A percentile compares a stretch with the other conserved stretches of the same genome.
Evolutionary conservation across 2,113 vertebrate species (phyloP).

Genomic region (Dicerorhinus sumatrensis): DNA sequence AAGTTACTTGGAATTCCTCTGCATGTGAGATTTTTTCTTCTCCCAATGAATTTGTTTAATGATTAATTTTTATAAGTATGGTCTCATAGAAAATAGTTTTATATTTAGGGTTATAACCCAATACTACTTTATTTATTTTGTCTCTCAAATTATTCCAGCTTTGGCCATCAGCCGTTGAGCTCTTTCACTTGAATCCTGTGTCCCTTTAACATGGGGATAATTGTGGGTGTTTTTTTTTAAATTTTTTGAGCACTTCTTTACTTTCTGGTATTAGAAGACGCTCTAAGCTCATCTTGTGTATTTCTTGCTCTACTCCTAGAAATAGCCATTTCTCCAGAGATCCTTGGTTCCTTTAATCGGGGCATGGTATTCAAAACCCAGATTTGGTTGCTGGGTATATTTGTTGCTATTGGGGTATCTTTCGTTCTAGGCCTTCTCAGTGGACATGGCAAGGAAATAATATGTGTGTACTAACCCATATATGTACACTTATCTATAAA

Average conservation of each 20-base stretch:
- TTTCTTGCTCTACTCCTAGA: background rate
- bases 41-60: no score
- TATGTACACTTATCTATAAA: background rate
- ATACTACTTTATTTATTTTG: background rate
- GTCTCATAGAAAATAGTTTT: no score
- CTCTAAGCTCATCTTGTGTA: background rate
- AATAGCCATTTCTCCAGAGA: background rate
- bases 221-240: background rate
- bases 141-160: background rate
- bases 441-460: background rate
- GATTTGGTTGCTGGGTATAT: background rate
- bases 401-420: background rate
- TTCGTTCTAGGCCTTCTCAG: background rate
- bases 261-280: background rate
- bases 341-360: background rate
- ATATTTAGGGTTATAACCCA: no score
- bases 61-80: no score
- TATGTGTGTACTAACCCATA: background rate
- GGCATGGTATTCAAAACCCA: background rate
- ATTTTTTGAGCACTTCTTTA: background rate
- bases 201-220: background rate
- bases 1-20: no score
- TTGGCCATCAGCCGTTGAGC: background rate
- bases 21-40: no score
- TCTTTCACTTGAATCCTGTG: background rate